These are phyloP conservation scores for Pachyuromys duprasi DNA, from an alignment of 2,797 vertebrate genomes.

Conservation along the genomic window DNA sequence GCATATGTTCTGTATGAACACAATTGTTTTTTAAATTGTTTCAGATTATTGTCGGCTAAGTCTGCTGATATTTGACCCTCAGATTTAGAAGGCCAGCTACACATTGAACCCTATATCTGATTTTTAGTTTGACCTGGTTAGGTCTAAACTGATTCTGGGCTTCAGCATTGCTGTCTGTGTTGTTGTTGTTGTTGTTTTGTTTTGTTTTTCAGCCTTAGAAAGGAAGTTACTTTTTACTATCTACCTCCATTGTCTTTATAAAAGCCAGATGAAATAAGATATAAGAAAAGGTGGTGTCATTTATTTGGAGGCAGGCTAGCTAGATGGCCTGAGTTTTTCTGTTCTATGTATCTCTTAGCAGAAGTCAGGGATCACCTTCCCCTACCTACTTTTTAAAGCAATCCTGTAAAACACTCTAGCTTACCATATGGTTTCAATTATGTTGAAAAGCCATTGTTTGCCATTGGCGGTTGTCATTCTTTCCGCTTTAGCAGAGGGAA, in stretches of 20 bases:
- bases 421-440: slow-evolving; percentile 68
- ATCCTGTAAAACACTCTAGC: slow-evolving; percentile 50
- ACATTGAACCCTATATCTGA: background rate
- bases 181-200: too few relatives aligned
- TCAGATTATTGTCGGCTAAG: background rate
- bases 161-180: background rate
- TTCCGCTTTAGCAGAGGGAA: slow-evolving; percentile 28
- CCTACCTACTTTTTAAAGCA: background rate
- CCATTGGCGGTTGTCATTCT: slow-evolving; percentile 6
- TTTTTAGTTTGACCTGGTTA: background rate
- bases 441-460: slow-evolving; percentile 50
- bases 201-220: background rate
- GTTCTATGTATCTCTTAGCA: slow-evolving; percentile 26
- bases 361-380: background rate
- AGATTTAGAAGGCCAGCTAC: background rate
- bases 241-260: background rate
- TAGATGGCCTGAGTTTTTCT: slow-evolving; percentile 34
- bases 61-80: background rate
- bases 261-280: slow-evolving; percentile 21
- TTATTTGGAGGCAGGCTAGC: background rate
- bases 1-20: background rate
- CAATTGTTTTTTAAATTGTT: background rate
- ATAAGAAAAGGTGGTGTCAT: background rate
- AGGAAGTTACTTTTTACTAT: background rate
- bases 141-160: background rate